These are phyloP conservation scores for Gymnothorax javanicus DNA, from an alignment of 2,797 vertebrate genomes.

Conservation along the genomic window DNA sequence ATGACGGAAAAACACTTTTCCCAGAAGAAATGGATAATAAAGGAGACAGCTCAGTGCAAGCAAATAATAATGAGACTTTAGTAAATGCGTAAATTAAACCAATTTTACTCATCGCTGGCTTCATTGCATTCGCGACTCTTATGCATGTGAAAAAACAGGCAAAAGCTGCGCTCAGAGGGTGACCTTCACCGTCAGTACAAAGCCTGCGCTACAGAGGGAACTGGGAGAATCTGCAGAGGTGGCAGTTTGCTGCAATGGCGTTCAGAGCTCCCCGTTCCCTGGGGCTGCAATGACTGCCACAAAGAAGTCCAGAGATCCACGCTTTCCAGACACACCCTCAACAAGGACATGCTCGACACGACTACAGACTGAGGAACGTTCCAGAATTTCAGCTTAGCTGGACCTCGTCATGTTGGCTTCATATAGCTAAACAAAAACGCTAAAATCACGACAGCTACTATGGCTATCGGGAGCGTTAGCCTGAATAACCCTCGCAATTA, in stretches of 20 bases:
- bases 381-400: neutral
- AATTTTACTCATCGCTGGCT: neutral
- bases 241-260: slow-evolving; percentile 2
- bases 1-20: neutral
- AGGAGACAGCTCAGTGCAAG: neutral
- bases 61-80: neutral
- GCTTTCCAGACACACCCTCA: neutral
- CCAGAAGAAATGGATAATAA: neutral
- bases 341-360: neutral
- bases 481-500: neutral
- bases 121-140: neutral
- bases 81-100: neutral
- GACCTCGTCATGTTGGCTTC: neutral
- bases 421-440: neutral
- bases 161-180: neutral
- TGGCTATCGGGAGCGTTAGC: neutral
- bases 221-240: neutral
- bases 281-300: neutral
- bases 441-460: neutral
- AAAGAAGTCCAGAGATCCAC: neutral
- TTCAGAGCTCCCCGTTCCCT: neutral
- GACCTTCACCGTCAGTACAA: neutral
- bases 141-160: too few species aligned
- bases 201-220: neutral
- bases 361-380: neutral